A percentile compares a stretch with the other conserved stretches of the same genome.
Evolutionary conservation across 2,797 vertebrate genomes (phyloP).

Genomic region (Triplophysa bombifrons): DNA sequence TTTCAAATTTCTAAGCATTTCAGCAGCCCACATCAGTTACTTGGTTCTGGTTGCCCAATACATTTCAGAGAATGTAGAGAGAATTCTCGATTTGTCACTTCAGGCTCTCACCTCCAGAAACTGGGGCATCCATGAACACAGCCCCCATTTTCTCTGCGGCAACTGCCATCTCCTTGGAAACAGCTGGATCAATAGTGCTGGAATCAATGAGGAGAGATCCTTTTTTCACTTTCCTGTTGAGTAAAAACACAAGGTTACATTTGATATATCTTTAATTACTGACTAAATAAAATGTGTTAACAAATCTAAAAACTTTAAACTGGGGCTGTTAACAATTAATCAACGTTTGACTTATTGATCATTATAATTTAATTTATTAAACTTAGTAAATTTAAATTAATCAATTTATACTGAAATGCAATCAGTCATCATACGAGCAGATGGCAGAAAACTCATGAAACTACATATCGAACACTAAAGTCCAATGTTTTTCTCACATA

Average conservation of each 20-base stretch:
- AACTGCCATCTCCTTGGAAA: slow-evolving; percentile 93
- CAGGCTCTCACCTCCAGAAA: slow-evolving; percentile 89
- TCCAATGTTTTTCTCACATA: no score
- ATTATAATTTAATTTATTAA: no score
- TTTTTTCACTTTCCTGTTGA: slow-evolving; percentile 93
- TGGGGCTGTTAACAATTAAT: no score
- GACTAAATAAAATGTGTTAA: no score
- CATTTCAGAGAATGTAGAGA: not conserved
- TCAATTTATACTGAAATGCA: no score
- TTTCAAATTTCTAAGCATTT: not conserved
- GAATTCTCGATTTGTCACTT: not conserved
- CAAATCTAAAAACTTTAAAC: no score
- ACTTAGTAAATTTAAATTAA: no score
- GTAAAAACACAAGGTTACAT: not conserved
- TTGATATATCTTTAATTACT: not conserved
- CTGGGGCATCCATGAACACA: slow-evolving; percentile 98
- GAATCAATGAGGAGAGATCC: slow-evolving; percentile 97
- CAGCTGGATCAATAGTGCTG: slow-evolving; percentile 94
- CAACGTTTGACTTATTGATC: no score
- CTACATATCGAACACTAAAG: no score
- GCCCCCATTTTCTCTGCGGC: slow-evolving; percentile 95
- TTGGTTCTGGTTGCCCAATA: not conserved
- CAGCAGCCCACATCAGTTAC: not conserved
- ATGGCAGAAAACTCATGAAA: no score
- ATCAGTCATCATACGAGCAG: no score